Evolutionary conservation across 2,797 vertebrate genomes (phyloP).

Genomic region (Myotis myotis): DNA sequence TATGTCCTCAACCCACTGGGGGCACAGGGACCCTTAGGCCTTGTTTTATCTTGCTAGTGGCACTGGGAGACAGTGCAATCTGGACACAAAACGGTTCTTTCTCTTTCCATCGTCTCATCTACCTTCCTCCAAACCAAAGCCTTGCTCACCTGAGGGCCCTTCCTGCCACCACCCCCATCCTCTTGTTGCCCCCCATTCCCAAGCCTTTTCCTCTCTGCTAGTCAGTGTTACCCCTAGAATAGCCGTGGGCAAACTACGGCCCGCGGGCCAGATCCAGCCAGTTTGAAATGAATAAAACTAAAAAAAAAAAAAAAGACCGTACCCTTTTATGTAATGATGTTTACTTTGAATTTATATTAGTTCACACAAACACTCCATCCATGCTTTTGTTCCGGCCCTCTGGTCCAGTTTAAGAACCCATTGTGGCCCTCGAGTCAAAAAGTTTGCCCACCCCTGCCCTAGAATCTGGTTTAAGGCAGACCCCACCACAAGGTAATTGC

Average conservation of each 20-base stretch:
- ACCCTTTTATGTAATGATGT: too few relatives aligned
- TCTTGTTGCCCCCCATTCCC: too few relatives aligned
- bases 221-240: not conserved
- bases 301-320: too few relatives aligned
- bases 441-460: too few relatives aligned
- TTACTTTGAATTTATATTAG: too few relatives aligned
- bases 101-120: not conserved
- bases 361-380: too few relatives aligned
- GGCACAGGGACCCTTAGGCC: not conserved
- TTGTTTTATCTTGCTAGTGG: not conserved
- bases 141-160: not conserved
- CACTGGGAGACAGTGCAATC: not conserved
- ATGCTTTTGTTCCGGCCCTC: too few relatives aligned
- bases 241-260: too few relatives aligned
- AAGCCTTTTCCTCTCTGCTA: not conserved
- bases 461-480: not conserved
- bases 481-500: not conserved
- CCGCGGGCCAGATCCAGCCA: too few relatives aligned
- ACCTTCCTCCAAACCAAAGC: not conserved
- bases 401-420: too few relatives aligned
- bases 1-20: not conserved
- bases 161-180: not conserved
- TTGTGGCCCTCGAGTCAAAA: too few relatives aligned
- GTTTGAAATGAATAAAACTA: too few relatives aligned
- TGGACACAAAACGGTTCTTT: not conserved